Conservation (phyloP, 2,797 vertebrate genomes). For the Sebastes goodei region DNA sequence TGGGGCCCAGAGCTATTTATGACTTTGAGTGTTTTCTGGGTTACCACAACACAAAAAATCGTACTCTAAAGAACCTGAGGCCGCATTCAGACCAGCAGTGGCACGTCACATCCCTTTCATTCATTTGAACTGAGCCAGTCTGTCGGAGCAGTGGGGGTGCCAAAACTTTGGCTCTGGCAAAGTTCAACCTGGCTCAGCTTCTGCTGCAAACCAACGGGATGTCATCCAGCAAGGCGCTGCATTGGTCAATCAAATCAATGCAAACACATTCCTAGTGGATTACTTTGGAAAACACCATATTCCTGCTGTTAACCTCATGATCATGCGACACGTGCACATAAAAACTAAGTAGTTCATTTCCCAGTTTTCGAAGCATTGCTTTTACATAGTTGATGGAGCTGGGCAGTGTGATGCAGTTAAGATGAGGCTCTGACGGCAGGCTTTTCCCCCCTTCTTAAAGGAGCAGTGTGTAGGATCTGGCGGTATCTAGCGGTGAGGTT, state of each 20-base stretch:
- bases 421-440: no score
- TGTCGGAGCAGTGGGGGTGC: neutral
- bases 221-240: neutral
- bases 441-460: neutral
- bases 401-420: neutral
- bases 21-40: neutral
- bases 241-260: neutral
- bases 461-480: neutral
- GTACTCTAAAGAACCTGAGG: neutral
- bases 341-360: neutral
- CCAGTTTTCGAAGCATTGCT: neutral
- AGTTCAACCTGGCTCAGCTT: neutral
- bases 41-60: conserved; percentile 3
- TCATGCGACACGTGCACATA: neutral
- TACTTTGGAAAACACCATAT: neutral
- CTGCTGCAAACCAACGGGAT: neutral
- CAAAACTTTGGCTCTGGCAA: neutral
- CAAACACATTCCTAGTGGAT: neutral
- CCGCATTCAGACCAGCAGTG: neutral
- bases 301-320: neutral
- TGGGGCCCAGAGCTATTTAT: conserved; percentile 45
- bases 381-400: neutral
- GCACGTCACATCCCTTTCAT: neutral
- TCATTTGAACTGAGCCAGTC: neutral
- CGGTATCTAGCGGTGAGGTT: no score